Percentiles rank a stretch among this genome's conserved stretches.
These are phyloP conservation scores for Chrysodeixis includens DNA, from an alignment of 2,888 invertebrate genomes.

Conservation along the genomic window DNA sequence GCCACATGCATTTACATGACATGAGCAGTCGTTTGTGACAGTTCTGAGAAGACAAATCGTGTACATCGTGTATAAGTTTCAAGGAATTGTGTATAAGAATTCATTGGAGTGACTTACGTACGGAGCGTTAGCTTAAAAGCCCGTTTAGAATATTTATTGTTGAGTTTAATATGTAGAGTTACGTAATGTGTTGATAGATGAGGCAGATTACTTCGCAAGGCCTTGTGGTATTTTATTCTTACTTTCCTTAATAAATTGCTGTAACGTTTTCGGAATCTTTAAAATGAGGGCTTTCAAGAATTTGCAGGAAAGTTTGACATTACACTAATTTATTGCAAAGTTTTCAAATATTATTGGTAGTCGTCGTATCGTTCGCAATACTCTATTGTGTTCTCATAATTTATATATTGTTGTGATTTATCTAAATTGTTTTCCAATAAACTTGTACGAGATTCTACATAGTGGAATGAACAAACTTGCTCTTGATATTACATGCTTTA, in stretches of 20 bases:
- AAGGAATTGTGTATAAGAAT: slow-evolving; percentile 53
- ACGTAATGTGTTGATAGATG: slow-evolving; percentile 36
- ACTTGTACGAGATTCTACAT: neutral
- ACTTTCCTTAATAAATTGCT: slow-evolving; percentile 18
- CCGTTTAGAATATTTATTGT: slow-evolving; percentile 49
- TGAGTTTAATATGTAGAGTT: slow-evolving; percentile 46
- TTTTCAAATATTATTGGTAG: neutral
- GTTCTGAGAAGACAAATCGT: slow-evolving; percentile 71
- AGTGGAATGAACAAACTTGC: neutral
- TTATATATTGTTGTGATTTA: neutral
- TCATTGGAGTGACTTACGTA: slow-evolving; percentile 55
- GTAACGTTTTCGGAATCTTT: neutral
- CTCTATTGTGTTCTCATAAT: neutral
- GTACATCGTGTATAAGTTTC: slow-evolving; percentile 61
- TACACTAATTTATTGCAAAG: neutral
- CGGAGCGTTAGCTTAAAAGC: slow-evolving; percentile 53
- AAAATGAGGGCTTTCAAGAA: neutral
- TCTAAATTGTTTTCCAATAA: neutral
- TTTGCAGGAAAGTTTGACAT: neutral
- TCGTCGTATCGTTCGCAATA: neutral
- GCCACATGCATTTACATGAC: slow-evolving; percentile 64
- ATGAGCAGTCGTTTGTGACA: slow-evolving; percentile 67
- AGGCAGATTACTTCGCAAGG: slow-evolving; percentile 24
- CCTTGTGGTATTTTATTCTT: slow-evolving; percentile 18
- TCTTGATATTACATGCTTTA: neutral